Conservation (phyloP, 2,888 invertebrate species). For the Trichogramma evanescens region DNA sequence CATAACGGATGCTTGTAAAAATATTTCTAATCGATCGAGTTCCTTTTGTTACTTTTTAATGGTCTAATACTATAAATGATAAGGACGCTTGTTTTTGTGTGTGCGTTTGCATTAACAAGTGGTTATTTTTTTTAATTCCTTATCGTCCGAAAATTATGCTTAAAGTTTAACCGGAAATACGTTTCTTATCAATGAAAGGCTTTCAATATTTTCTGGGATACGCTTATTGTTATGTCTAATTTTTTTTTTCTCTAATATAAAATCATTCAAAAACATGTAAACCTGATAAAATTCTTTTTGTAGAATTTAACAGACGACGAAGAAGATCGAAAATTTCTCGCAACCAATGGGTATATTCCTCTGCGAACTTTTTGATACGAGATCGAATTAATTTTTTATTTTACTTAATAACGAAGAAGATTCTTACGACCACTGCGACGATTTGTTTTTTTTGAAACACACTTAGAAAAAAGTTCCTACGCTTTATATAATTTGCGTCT, state of each 20-base stretch:
- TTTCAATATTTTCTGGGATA: neutral
- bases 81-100: too few relatives aligned
- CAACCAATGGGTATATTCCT: constrained; percentile 44
- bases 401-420: constrained; percentile 15
- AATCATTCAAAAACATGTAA: too few relatives aligned
- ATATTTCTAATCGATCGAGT: too few relatives aligned
- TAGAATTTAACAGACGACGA: constrained; percentile 39
- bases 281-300: constrained; percentile 28
- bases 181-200: neutral
- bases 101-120: too few relatives aligned
- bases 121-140: too few relatives aligned
- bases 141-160: too few relatives aligned
- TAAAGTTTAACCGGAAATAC: too few relatives aligned
- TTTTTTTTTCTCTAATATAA: neutral
- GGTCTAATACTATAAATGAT: too few relatives aligned
- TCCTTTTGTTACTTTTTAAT: too few relatives aligned
- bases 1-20: too few relatives aligned
- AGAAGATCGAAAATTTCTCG: constrained; percentile 42
- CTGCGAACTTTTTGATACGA: constrained; percentile 39
- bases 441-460: too few relatives aligned
- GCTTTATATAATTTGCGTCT: constrained; percentile 3
- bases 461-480: too few relatives aligned
- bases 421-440: constrained; percentile 14
- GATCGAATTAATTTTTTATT: constrained; percentile 13
- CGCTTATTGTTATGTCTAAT: constrained; percentile 8